phyloP scores from a whole-genome alignment of 2,797 vertebrate genomes.

The Anabas testudineus region DNA sequence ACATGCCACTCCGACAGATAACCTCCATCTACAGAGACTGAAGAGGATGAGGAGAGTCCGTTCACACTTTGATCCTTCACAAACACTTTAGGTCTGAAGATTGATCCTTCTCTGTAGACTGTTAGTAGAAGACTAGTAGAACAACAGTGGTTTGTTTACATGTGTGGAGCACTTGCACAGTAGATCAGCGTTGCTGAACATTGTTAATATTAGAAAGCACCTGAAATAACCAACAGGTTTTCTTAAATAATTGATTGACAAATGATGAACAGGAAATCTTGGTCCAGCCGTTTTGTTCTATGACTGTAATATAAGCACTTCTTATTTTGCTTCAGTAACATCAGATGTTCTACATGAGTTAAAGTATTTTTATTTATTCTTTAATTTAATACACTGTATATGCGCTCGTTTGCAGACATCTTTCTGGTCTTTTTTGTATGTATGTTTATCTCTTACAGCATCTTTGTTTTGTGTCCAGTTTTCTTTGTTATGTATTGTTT shows the following conservation, averaged over 20 bases:
- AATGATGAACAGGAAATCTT: conserved; percentile 49
- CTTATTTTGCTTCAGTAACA: conserved; percentile 53
- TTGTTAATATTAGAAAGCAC: conserved; percentile 31
- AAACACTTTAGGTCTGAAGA: conserved; percentile 31
- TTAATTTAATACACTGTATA: conserved; percentile 73
- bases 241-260: conserved; percentile 53
- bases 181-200: conserved; percentile 50
- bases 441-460: conserved; percentile 27
- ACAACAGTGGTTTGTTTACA: conserved; percentile 33
- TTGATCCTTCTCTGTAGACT: conserved; percentile 24
- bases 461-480: conserved; percentile 48
- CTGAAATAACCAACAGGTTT: conserved; percentile 36
- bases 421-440: conserved; percentile 53
- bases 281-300: conserved; percentile 35
- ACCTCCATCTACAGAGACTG: conserved; percentile 90
- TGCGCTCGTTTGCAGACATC: conserved; percentile 46
- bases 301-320: conserved; percentile 68
- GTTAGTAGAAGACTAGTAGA: conserved; percentile 35
- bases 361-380: conserved; percentile 78
- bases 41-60: conserved; percentile 25
- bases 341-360: conserved; percentile 59
- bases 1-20: conserved; percentile 86
- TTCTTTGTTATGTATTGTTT: conserved; percentile 48
- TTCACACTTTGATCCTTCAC: conserved; percentile 6
- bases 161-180: conserved; percentile 46